These are phyloP conservation scores for Desmophyllum pertusum DNA, from an alignment of 92 coral and sea anemone genomes.

Conservation along the genomic window DNA sequence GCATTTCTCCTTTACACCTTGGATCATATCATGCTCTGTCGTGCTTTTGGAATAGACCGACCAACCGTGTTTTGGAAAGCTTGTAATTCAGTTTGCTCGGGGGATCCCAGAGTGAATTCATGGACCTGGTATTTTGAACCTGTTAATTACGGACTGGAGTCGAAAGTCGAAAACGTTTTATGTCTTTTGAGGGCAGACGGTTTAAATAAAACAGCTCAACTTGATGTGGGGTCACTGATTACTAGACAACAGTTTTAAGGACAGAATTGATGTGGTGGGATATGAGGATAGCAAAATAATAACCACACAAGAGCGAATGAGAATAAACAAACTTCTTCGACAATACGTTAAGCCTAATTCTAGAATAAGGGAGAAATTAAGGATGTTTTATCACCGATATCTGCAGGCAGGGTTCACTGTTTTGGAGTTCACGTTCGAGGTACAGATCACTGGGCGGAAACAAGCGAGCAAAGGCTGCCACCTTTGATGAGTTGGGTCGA, in stretches of 20 bases:
- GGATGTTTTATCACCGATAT: not conserved
- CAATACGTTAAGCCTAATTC: not conserved
- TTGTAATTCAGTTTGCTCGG: slow-evolving; percentile 65
- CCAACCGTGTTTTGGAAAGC: slow-evolving; percentile 74
- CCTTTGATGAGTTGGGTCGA: slow-evolving; percentile 58
- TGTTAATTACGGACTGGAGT: slow-evolving; percentile 56
- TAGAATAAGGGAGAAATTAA: not conserved
- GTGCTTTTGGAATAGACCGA: slow-evolving; percentile 33
- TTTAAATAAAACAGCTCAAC: too few species aligned
- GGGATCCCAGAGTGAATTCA: slow-evolving; percentile 56
- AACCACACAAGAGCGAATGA: not conserved
- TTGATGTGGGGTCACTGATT: not conserved
- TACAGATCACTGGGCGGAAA: slow-evolving; percentile 76
- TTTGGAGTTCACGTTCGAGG: slow-evolving; percentile 55
- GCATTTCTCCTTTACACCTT: slow-evolving; percentile 56
- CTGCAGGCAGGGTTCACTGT: not conserved
- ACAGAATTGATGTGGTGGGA: slow-evolving; percentile 32
- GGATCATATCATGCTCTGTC: slow-evolving; percentile 62
- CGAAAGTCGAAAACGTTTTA: slow-evolving; percentile 43
- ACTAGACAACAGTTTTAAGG: slow-evolving; percentile 16
- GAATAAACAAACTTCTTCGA: not conserved
- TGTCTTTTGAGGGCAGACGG: slow-evolving; percentile 22
- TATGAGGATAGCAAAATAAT: not conserved
- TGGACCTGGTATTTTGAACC: slow-evolving; percentile 84
- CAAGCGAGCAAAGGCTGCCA: slow-evolving; percentile 46